Evolutionary conservation across 92 coral and sea anemone species (phyloP).

Genomic region (Isaurus tuberculatus): DNA sequence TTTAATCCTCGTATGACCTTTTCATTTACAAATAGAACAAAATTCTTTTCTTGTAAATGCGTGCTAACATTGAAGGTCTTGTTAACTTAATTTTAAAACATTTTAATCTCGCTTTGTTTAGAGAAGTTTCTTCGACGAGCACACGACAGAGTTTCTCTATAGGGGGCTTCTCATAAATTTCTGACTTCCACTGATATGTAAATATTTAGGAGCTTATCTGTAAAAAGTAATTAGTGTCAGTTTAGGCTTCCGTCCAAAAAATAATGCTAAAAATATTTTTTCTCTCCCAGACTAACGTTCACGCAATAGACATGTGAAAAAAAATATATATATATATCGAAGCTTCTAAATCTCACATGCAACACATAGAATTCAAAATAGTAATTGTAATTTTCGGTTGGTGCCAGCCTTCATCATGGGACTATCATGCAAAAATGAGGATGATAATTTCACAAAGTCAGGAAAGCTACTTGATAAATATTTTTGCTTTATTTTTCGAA

Average conservation of each 20-base stretch:
- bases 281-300: background rate
- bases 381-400: background rate
- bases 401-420: background rate
- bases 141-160: background rate
- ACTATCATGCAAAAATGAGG: conserved; percentile 6
- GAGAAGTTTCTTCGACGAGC: background rate
- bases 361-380: background rate
- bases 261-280: background rate
- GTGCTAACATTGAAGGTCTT: background rate
- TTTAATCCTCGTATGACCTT: background rate
- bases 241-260: background rate
- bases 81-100: background rate
- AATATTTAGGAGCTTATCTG: background rate
- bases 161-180: background rate
- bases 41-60: background rate
- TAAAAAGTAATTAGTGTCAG: background rate
- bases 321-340: background rate
- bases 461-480: no score
- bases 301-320: background rate
- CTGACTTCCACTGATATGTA: background rate
- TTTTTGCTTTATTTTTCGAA: no score
- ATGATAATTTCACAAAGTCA: no score
- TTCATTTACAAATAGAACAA: background rate
- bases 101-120: background rate
- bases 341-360: background rate